These are phyloP conservation scores for Euphydryas editha DNA, from an alignment of 2,888 invertebrate genomes.

Conservation along the genomic window DNA sequence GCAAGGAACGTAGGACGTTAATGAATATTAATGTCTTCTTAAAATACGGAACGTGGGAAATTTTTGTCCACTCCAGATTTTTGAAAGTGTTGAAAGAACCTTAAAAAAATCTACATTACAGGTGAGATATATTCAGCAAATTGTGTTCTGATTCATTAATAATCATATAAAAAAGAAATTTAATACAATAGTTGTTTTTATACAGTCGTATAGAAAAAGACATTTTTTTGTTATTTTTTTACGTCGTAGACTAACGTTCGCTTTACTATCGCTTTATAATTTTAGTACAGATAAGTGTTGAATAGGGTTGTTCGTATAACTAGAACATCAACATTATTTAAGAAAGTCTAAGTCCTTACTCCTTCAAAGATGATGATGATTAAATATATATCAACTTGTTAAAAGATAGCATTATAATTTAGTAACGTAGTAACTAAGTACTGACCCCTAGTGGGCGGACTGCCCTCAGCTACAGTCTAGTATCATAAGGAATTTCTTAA, in stretches of 20 bases:
- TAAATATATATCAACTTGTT: background rate
- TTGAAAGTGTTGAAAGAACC: conserved; percentile 1
- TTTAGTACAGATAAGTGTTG: no score
- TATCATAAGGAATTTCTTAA: conserved; percentile 45
- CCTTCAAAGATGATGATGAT: no score
- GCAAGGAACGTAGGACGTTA: conserved; percentile 18
- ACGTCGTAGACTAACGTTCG: no score
- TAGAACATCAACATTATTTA: no score
- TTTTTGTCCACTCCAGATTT: conserved; percentile 6
- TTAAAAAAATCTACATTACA: background rate
- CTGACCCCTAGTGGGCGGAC: conserved; percentile 22
- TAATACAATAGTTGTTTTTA: no score
- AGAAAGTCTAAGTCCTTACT: no score
- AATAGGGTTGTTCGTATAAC: no score
- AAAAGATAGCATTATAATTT: conserved; percentile 2
- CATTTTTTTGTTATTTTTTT: no score
- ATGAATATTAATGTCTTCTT: conserved; percentile 34
- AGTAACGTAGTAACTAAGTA: background rate
- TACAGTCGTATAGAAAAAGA: no score
- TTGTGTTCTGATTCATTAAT: no score
- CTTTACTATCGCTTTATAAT: no score
- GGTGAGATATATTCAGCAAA: background rate
- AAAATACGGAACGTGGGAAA: conserved; percentile 21
- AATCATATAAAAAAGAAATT: no score
- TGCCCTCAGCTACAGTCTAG: conserved; percentile 33